phyloP scores from a whole-genome alignment of 2,797 vertebrate species.

The Synanceia verrucosa region DNA sequence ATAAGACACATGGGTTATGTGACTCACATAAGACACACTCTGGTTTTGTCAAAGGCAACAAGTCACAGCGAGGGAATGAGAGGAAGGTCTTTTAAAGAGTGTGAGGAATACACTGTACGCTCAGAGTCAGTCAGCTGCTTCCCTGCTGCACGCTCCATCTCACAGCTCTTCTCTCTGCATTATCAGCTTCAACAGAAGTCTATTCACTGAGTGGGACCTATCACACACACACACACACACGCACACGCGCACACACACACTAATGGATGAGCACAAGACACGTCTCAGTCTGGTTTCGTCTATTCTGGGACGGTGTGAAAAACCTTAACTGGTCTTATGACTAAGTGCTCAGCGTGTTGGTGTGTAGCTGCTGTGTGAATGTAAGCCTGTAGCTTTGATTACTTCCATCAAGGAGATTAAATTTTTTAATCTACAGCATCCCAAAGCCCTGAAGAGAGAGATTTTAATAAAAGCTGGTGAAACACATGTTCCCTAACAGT shows the following conservation, averaged over 20 bases:
- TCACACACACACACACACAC: slow-evolving; percentile 16
- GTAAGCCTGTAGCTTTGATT: not conserved
- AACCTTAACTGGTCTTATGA: slow-evolving; percentile 62
- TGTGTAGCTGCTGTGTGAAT: slow-evolving; percentile 28
- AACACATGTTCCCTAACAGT: no score
- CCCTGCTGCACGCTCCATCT: slow-evolving; percentile 38
- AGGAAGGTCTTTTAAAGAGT: slow-evolving; percentile 19
- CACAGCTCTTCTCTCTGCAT: slow-evolving; percentile 41
- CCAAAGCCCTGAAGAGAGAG: no score
- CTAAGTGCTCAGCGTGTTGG: slow-evolving; percentile 22
- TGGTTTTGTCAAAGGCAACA: slow-evolving; percentile 14
- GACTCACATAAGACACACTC: slow-evolving; percentile 10
- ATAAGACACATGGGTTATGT: slow-evolving; percentile 6
- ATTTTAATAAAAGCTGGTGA: not conserved
- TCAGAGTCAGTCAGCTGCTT: slow-evolving; percentile 61
- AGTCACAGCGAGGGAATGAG: slow-evolving; percentile 8
- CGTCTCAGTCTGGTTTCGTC: slow-evolving; percentile 37
- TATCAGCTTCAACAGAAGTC: slow-evolving; percentile 52
- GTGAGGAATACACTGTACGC: slow-evolving; percentile 3
- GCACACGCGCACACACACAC: slow-evolving; percentile 13
- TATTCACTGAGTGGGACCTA: slow-evolving; percentile 46
- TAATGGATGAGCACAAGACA: slow-evolving; percentile 51
- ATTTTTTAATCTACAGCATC: no score
- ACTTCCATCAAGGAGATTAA: not conserved
- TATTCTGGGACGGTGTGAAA: slow-evolving; percentile 67